Conservation (phyloP, 2,797 vertebrate species). For the Smutsia gigantea region DNA sequence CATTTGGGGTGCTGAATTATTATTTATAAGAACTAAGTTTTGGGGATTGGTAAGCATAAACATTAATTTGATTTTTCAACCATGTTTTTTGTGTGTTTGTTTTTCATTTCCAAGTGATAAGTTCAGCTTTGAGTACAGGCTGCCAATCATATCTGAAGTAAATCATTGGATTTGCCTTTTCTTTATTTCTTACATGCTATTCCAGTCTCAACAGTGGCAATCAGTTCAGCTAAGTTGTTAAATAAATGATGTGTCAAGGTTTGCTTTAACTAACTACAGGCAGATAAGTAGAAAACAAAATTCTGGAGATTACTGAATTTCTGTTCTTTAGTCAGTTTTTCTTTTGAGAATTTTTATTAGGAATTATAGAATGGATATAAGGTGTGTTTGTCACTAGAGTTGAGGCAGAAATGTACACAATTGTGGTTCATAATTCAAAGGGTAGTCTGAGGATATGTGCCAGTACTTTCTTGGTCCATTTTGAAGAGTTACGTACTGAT, state of each 20-base stretch:
- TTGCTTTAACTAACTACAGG: neutral
- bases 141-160: neutral
- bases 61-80: neutral
- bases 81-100: neutral
- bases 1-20: neutral
- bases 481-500: neutral
- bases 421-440: neutral
- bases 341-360: constrained; percentile 1
- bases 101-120: neutral
- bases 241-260: neutral
- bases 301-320: neutral
- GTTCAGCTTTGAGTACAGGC: neutral
- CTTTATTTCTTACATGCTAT: neutral
- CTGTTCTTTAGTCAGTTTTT: neutral
- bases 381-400: neutral
- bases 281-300: neutral
- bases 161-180: neutral
- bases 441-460: neutral
- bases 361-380: neutral
- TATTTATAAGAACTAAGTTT: neutral
- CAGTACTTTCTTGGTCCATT: neutral
- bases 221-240: neutral
- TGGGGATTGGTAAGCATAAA: neutral
- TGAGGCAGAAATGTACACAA: neutral
- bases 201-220: neutral